Evolutionary conservation across 2,888 invertebrate species (phyloP).

Genomic region (Cheilosia variabilis): DNA sequence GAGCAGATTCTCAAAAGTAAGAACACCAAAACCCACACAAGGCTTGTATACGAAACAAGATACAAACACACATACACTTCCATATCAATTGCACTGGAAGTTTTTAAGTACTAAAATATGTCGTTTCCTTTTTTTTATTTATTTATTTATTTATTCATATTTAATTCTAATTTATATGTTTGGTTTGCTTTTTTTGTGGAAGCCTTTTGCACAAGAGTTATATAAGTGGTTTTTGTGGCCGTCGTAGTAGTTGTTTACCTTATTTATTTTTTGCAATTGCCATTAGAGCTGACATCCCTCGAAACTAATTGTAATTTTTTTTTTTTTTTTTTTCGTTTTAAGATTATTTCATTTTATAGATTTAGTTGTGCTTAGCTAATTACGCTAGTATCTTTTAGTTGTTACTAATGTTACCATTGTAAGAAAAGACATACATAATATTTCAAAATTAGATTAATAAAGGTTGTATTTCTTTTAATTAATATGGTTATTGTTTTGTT

Average conservation of each 20-base stretch:
- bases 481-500: slow-evolving; percentile 69
- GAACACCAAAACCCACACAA: slow-evolving; percentile 76
- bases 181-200: slow-evolving; percentile 72
- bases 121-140: slow-evolving; percentile 46
- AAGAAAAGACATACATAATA: slow-evolving; percentile 49
- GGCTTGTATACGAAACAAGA: slow-evolving; percentile 60
- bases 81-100: slow-evolving; percentile 60
- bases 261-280: slow-evolving; percentile 40
- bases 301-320: slow-evolving; percentile 51
- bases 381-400: slow-evolving; percentile 59
- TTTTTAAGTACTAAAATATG: slow-evolving; percentile 30
- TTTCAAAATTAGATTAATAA: slow-evolving; percentile 61
- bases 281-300: slow-evolving; percentile 28
- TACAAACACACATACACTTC: slow-evolving; percentile 46
- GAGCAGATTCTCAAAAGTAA: slow-evolving; percentile 80
- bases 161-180: slow-evolving; percentile 53
- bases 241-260: slow-evolving; percentile 54
- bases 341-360: slow-evolving; percentile 32
- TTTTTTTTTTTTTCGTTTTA: slow-evolving; percentile 40
- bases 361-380: slow-evolving; percentile 72
- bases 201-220: slow-evolving; percentile 35
- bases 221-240: slow-evolving; percentile 52
- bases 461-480: slow-evolving; percentile 69
- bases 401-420: slow-evolving; percentile 69
- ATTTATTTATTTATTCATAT: slow-evolving; percentile 41